These are phyloP conservation scores for Pelagia noctiluca DNA, from an alignment of 30 jellyfish, hydroid and myxozoan species.

Conservation along the genomic window DNA sequence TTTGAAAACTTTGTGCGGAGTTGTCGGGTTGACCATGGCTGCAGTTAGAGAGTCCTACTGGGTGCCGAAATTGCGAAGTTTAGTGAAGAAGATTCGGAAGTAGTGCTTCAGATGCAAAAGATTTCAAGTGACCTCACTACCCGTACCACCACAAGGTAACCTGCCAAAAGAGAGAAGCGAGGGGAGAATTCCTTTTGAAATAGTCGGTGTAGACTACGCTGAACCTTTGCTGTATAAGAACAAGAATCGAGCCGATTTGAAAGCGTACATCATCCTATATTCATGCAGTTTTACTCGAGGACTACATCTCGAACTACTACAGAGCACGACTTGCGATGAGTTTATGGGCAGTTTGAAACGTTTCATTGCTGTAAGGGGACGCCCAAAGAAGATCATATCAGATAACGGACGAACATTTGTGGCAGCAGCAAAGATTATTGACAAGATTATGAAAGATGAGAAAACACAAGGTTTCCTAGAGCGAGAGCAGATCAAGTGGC, in stretches of 20 bases:
- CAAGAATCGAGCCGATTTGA: not conserved
- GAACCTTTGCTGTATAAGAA: not conserved
- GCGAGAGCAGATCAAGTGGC: conserved; percentile 22
- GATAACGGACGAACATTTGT: conserved; percentile 55
- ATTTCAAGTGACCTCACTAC: not conserved
- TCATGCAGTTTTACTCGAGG: no score
- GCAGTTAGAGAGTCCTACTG: conserved; percentile 10
- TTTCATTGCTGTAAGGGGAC: conserved; percentile 44
- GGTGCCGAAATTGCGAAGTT: conserved; percentile 12
- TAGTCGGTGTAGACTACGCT: conserved; percentile 25
- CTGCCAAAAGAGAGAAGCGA: not conserved
- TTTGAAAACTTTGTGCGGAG: conserved; percentile 36
- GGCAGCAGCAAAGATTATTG: conserved; percentile 61
- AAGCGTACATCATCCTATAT: not conserved
- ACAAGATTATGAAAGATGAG: conserved; percentile 21
- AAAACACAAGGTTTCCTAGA: conserved; percentile 23
- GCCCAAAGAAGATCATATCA: conserved; percentile 52
- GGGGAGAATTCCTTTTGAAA: not conserved
- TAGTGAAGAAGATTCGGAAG: not conserved
- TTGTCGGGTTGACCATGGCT: conserved; percentile 22
- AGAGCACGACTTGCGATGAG: conserved; percentile 18
- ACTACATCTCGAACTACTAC: conserved; percentile 33
- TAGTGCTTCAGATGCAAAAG: not conserved
- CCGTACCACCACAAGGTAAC: not conserved
- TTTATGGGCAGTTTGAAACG: conserved; percentile 39